phyloP scores from a whole-genome alignment of 1,140 invertebrate species.

The Temnothorax longispinosus region DNA sequence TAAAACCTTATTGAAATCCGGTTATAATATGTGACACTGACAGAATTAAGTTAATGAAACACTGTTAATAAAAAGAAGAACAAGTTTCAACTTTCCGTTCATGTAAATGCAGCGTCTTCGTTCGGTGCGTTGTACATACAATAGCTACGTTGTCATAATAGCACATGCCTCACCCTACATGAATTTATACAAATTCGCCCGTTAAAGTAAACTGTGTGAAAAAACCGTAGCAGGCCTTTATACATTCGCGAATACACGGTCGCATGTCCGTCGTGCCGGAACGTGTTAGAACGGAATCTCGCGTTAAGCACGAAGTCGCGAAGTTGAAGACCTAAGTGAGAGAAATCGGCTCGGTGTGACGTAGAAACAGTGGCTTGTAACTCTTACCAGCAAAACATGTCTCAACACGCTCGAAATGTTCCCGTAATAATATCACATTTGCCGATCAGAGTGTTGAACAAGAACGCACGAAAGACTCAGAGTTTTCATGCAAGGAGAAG shows the following conservation, averaged over 20 bases:
- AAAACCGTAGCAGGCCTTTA: neutral
- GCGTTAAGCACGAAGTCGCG: conserved; percentile 55
- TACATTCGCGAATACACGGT: conserved; percentile 31
- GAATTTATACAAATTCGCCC: conserved; percentile 12
- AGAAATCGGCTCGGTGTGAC: conserved; percentile 7
- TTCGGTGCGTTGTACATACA: neutral
- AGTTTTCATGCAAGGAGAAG: neutral
- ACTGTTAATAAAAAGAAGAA: neutral
- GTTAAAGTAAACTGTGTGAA: conserved; percentile 45
- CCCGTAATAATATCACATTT: conserved; percentile 32
- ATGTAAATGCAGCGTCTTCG: conserved; percentile 11
- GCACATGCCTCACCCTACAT: neutral
- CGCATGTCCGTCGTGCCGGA: conserved; percentile 41
- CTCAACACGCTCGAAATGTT: conserved; percentile 31
- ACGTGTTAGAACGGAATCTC: conserved; percentile 43
- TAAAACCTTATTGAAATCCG: conserved; percentile 24
- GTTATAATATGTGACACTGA: conserved; percentile 29
- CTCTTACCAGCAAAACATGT: neutral
- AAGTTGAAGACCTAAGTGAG: conserved; percentile 50
- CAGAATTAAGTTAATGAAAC: conserved; percentile 1
- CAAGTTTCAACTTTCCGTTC: conserved; percentile 2
- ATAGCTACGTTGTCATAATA: neutral
- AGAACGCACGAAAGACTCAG: neutral
- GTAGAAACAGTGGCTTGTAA: conserved; percentile 4
- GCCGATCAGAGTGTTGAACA: neutral